A percentile compares a stretch with the other conserved stretches of the same genome.
Conservation (phyloP, 2,113 vertebrate species). For the Aspiorhynchus laticeps region DNA sequence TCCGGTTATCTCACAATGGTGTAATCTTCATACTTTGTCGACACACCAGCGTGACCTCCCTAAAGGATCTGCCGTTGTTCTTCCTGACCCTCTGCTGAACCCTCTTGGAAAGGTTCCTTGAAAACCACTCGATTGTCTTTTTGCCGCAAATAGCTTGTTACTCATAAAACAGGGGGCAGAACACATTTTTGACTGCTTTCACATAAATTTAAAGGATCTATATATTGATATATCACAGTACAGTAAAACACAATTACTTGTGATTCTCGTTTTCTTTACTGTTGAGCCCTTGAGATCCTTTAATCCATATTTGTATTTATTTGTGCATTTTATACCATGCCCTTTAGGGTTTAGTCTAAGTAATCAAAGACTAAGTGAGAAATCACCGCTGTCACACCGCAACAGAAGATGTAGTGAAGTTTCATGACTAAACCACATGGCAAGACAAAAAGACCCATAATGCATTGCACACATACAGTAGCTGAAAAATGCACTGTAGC, state of each 20-base stretch:
- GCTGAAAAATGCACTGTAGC: slow-evolving; percentile 23
- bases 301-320: not conserved
- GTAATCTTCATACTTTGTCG: slow-evolving; percentile 57
- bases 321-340: not conserved
- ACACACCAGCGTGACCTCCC: slow-evolving; percentile 48
- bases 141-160: slow-evolving; percentile 46
- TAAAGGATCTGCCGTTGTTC: slow-evolving; percentile 45
- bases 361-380: not conserved
- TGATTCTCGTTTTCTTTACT: no score
- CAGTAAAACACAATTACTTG: not conserved
- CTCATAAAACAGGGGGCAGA: not conserved
- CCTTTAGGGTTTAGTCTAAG: not conserved
- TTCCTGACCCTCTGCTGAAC: slow-evolving; percentile 43
- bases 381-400: not conserved
- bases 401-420: not conserved
- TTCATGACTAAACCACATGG: not conserved
- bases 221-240: not conserved
- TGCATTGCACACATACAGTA: not conserved
- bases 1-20: slow-evolving; percentile 47
- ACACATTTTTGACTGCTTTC: not conserved
- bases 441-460: slow-evolving; percentile 11
- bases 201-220: not conserved
- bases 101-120: slow-evolving; percentile 50
- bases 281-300: not conserved
- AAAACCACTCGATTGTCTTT: slow-evolving; percentile 47